Evolutionary conservation across 2,888 invertebrate species (phyloP).

Genomic region (Hirtodrosophila alboralis): DNA sequence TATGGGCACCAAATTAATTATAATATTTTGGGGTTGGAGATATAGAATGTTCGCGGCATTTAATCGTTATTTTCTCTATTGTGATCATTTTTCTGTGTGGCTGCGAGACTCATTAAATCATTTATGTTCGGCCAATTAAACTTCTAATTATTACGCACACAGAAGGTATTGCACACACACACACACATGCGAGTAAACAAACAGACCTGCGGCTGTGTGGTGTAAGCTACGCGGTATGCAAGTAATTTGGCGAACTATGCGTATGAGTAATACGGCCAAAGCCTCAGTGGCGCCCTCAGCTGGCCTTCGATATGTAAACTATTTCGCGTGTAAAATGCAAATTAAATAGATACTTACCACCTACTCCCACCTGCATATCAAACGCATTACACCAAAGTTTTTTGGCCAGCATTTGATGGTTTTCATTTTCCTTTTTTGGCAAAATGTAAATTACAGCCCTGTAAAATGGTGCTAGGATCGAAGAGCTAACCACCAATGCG

Average conservation of each 20-base stretch:
- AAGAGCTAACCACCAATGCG: conserved; percentile 26
- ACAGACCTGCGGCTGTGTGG: conserved; percentile 46
- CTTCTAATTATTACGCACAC: conserved; percentile 55
- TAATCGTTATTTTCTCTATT: conserved; percentile 5
- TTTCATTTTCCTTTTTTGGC: conserved; percentile 18
- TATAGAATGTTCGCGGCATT: conserved; percentile 10
- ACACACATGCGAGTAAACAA: conserved; percentile 3
- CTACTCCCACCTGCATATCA: conserved; percentile 7
- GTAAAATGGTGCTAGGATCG: conserved; percentile 39
- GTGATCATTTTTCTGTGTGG: conserved; percentile 16
- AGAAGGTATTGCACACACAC: conserved; percentile 7
- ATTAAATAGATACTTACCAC: conserved; percentile 63
- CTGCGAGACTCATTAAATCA: conserved; percentile 50
- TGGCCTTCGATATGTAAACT: conserved; percentile 50
- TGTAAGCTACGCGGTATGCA: conserved; percentile 7
- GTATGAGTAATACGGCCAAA: conserved; percentile 59
- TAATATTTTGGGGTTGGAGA: conserved; percentile 21
- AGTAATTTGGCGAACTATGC: conserved; percentile 54
- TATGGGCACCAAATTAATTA: conserved; percentile 57
- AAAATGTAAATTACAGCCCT: conserved; percentile 38
- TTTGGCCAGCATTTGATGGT: conserved; percentile 22
- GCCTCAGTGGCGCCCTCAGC: conserved; percentile 18
- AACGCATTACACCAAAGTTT: conserved; percentile 32
- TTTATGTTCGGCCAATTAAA: conserved; percentile 65
- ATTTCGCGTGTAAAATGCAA: conserved; percentile 74